A percentile compares a stretch with the other conserved stretches of the same genome.
Conservation (phyloP, 1,140 invertebrate species). For the Grapholita molesta region DNA sequence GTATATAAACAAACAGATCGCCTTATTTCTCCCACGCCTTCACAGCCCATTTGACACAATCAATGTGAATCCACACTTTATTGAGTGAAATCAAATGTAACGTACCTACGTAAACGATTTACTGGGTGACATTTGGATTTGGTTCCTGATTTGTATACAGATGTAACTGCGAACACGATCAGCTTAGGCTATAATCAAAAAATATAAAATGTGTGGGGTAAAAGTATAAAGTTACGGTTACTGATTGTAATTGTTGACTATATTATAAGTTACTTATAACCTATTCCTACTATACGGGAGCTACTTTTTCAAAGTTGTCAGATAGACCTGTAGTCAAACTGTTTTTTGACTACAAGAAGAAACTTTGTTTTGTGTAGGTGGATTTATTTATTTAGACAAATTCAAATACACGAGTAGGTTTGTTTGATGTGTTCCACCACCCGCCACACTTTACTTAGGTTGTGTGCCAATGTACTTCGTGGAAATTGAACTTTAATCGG, state of each 20-base stretch:
- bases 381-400: no score
- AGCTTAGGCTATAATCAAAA: not conserved
- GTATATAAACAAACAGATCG: slow-evolving; percentile 56
- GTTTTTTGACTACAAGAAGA: no score
- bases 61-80: slow-evolving; percentile 39
- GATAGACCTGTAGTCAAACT: no score
- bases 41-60: slow-evolving; percentile 37
- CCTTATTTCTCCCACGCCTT: slow-evolving; percentile 53
- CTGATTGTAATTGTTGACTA: no score
- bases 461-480: not conserved
- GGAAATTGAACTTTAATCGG: not conserved
- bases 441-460: not conserved
- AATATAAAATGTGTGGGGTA: no score
- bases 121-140: not conserved
- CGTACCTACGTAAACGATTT: slow-evolving; percentile 18
- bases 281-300: no score
- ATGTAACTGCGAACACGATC: not conserved
- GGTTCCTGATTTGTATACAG: not conserved
- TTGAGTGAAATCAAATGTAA: slow-evolving; percentile 8
- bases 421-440: not conserved
- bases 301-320: no score
- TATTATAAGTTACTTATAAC: no score
- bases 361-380: no score
- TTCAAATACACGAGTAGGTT: not conserved
- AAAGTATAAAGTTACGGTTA: no score